Percentiles rank a stretch among this genome's conserved stretches.
phyloP scores from a whole-genome alignment of 2,797 vertebrate species.

The Cercopithecus petaurista region DNA sequence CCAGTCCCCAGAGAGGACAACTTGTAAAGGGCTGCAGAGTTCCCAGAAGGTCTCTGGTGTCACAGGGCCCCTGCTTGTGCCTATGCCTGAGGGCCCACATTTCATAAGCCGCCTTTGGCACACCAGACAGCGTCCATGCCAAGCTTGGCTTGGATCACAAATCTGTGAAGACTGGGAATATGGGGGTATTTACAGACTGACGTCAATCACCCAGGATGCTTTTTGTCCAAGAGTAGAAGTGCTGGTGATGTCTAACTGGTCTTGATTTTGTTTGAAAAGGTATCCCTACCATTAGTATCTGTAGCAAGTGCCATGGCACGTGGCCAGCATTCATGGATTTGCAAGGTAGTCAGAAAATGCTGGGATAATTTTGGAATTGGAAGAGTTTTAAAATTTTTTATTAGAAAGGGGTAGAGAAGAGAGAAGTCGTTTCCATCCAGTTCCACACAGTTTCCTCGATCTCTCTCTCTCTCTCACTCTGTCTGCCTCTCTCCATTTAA shows the following conservation, averaged over 20 bases:
- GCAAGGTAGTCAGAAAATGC: not conserved
- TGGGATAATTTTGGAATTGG: not conserved
- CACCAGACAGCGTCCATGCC: not conserved
- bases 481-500: not conserved
- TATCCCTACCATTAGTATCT: not conserved
- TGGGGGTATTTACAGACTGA: not conserved
- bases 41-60: not conserved
- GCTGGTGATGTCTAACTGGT: accelerated
- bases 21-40: not conserved
- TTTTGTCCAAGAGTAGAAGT: not conserved
- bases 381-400: not conserved
- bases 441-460: not conserved
- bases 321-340: not conserved
- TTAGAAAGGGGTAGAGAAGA: not conserved
- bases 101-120: not conserved
- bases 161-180: not conserved
- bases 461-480: not conserved
- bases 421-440: not conserved
- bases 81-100: not conserved
- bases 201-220: not conserved
- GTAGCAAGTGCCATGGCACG: not conserved
- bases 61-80: not conserved
- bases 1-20: not conserved
- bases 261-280: not conserved
- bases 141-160: not conserved